Base-by-base conservation (phyloP, 2,113 vertebrate species). In the Notothenia coriiceps region DNA sequence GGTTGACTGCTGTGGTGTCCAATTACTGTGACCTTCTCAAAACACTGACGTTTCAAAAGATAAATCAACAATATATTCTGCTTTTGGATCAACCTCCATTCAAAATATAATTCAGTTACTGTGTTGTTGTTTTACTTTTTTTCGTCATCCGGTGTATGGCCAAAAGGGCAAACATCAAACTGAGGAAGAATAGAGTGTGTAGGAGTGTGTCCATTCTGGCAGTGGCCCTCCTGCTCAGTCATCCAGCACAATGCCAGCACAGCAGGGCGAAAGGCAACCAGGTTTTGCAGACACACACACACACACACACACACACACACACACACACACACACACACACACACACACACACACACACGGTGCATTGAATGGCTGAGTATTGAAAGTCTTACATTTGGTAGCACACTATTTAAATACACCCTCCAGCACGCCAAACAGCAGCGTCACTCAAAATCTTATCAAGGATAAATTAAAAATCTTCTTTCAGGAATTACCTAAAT, bases 111-210 rank as follows among this genome's bases (percentile, higher is more conserved):
- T 91, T 86, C 64, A 84, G 69, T 93, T 85, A 80, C 51, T 50
- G 44, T 77, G 71, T 68, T 84, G 84, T 85, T 85, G 10, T 86
- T 86, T 62, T 11, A 63, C n/a, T 60, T 75, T 69, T 73, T 73
- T 55, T 70, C 86, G 72, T 89, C 74, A 61, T 88, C 47, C 33
- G 8, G 50, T 81, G 74, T 17, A 29, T 4, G 59, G 49, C 66
- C 70, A 20, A 90, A 92, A 93, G 89, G 87, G 67, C 81, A 93
- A 73, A 86, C 70, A 51, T 90, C 86, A 88, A 80, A 75, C 87
- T 80, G 78, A 77, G 51, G 78, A 64, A 51, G 72, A 35, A 56
- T 70, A 68, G 70, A 73, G 47, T 77, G 66, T 74, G 77, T 81
- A 43, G 65, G 60, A 80, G 50, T 73, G 70, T 60, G 79, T 80